A percentile compares a stretch with the other conserved stretches of the same genome.
Conservation (phyloP, 2,113 vertebrate species). For the Axis porcinus region DNA sequence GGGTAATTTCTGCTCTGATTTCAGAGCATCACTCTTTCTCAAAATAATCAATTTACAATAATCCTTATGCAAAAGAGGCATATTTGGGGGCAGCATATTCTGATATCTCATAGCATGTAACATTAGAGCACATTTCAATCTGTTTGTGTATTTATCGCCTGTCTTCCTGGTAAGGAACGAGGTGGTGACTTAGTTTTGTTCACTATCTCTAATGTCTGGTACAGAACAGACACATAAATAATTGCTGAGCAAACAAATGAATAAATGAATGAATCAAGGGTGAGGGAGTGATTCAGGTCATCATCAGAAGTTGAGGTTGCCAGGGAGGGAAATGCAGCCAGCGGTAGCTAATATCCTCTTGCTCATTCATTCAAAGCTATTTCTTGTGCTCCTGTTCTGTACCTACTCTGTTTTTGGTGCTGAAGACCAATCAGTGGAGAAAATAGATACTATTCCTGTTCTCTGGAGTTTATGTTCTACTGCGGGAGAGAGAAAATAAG, state of each 20-base stretch:
- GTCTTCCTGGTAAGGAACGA: not conserved
- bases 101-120: not conserved
- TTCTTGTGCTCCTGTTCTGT: not conserved
- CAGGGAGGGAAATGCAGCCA: not conserved
- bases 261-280: not conserved
- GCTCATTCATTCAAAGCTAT: not conserved
- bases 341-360: not conserved
- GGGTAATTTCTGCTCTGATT: not conserved
- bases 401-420: not conserved
- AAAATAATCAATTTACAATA: not conserved
- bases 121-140: not conserved
- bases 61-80: not conserved
- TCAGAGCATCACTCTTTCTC: not conserved
- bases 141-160: not conserved
- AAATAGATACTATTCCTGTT: not conserved
- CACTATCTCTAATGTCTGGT: not conserved
- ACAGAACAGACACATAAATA: not conserved
- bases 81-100: not conserved
- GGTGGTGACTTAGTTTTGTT: not conserved
- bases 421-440: not conserved
- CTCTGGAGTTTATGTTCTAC: not conserved
- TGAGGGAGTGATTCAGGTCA: not conserved
- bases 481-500: not conserved
- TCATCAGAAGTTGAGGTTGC: not conserved
- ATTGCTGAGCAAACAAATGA: not conserved